Conservation (phyloP, 2,113 vertebrate species). For the Elephantulus edwardii region DNA sequence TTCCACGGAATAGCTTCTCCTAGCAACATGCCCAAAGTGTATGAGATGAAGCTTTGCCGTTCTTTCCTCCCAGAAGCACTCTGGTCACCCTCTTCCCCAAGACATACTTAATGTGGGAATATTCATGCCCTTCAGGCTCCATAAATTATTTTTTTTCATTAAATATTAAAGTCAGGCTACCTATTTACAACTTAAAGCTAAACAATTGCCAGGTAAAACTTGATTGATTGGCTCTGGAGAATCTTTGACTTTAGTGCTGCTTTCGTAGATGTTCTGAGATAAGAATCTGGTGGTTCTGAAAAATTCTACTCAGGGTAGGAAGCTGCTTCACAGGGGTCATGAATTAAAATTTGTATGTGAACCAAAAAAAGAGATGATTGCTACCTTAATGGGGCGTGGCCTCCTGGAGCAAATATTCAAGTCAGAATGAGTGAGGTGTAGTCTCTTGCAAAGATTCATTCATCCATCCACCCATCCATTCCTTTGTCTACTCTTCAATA, state of each 20-base stretch:
- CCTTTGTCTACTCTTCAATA: neutral
- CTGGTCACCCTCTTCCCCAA: too few relatives aligned
- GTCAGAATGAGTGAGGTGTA: neutral
- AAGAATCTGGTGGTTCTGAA: slow-evolving; percentile 14
- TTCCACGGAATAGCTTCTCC: too few relatives aligned
- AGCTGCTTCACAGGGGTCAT: neutral
- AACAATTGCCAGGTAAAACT: slow-evolving; percentile 26
- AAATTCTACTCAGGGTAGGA: neutral
- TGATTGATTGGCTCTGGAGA: neutral
- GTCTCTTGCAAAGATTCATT: neutral
- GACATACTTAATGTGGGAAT: too few relatives aligned
- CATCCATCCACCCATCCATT: neutral
- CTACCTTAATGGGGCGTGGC: neutral
- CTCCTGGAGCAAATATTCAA: neutral
- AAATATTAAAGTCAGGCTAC: slow-evolving; percentile 13
- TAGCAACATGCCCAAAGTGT: too few relatives aligned
- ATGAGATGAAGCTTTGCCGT: too few relatives aligned
- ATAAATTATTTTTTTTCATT: neutral
- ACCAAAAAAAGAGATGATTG: neutral
- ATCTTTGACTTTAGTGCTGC: neutral
- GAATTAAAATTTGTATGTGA: neutral
- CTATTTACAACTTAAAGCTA: slow-evolving; percentile 15
- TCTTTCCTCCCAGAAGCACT: too few relatives aligned
- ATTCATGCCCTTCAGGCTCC: neutral
- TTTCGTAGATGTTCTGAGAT: neutral